Evolutionary conservation across 2,113 vertebrate species (phyloP).

Genomic region (Heteronetta atricapilla): DNA sequence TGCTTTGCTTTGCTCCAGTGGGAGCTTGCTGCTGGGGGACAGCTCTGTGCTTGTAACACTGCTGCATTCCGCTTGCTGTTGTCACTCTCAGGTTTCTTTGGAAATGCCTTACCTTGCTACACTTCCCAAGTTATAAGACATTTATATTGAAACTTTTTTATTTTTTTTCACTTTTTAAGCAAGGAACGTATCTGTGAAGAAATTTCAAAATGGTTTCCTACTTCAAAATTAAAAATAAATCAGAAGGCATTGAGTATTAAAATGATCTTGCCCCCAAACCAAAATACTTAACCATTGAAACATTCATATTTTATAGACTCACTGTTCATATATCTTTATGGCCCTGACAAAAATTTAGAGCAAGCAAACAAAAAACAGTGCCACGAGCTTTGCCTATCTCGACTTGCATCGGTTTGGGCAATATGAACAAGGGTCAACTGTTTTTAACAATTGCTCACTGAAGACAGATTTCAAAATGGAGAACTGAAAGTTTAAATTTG

Average conservation of each 20-base stretch:
- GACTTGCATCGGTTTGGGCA: not conserved
- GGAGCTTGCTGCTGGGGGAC: constrained; percentile 73
- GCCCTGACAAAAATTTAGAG: not conserved
- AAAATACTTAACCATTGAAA: constrained; percentile 56
- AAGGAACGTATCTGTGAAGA: not conserved
- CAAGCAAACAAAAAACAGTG: not conserved
- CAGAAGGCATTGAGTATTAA: not conserved
- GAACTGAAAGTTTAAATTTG: not conserved
- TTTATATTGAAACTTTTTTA: not conserved
- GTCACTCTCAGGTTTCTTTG: constrained; percentile 7
- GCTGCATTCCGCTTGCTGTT: not conserved
- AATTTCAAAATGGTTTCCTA: not conserved
- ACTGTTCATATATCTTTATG: not conserved
- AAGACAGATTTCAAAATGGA: not conserved
- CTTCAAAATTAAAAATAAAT: not conserved
- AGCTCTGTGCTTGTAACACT: constrained; percentile 23
- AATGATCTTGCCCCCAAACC: constrained; percentile 24
- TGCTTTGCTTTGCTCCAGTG: constrained; percentile 63
- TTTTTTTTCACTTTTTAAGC: not conserved
- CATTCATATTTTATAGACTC: constrained; percentile 43
- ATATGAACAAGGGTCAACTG: not conserved
- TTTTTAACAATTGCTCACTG: not conserved
- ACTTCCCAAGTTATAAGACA: not conserved
- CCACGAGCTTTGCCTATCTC: not conserved
- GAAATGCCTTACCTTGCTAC: not conserved